Conservation (phyloP, 2,797 vertebrate species). For the Tamandua tetradactyla region DNA sequence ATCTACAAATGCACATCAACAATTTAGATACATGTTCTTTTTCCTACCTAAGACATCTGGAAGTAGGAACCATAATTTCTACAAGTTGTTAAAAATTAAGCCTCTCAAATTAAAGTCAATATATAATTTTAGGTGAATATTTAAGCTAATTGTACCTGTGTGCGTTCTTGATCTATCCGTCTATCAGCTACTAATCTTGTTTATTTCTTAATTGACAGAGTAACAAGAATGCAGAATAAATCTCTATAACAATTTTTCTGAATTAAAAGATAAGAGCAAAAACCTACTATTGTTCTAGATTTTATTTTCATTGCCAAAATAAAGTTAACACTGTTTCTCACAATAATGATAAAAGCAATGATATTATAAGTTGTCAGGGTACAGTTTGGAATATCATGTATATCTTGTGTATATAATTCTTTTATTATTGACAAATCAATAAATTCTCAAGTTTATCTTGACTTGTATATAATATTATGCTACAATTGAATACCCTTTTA, state of each 20-base stretch:
- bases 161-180: neutral
- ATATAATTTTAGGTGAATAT: neutral
- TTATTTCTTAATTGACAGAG: neutral
- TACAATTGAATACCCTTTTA: neutral
- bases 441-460: neutral
- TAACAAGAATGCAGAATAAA: neutral
- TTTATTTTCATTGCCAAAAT: neutral
- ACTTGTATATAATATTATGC: neutral
- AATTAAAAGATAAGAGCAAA: neutral
- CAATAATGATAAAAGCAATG: neutral
- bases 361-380: neutral
- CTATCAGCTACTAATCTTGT: neutral
- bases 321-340: neutral
- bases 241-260: no score
- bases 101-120: neutral
- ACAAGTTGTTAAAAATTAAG: neutral
- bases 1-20: neutral
- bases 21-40: neutral
- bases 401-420: neutral
- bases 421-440: neutral
- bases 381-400: neutral
- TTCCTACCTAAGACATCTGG: neutral
- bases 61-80: neutral
- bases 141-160: neutral
- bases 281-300: neutral